Evolutionary conservation across 2,797 vertebrate genomes (phyloP).

Genomic region (Karalla daura): DNA sequence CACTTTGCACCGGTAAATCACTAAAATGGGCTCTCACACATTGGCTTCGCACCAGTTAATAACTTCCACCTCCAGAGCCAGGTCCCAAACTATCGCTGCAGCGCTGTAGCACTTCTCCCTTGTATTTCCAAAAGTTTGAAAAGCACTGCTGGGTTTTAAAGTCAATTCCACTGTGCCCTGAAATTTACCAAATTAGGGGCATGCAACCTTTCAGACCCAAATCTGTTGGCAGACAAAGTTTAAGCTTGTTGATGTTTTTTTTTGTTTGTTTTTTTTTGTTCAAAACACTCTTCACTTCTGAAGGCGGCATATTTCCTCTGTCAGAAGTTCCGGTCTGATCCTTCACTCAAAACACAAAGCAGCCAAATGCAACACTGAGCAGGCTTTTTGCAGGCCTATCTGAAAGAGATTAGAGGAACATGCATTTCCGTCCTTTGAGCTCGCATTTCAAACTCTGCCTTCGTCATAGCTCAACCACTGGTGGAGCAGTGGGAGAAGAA

Average conservation of each 20-base stretch:
- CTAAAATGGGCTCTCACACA: conserved; percentile 41
- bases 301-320: conserved; percentile 64
- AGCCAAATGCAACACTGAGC: conserved; percentile 73
- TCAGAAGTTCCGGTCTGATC: conserved; percentile 70
- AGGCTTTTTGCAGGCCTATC: conserved; percentile 59
- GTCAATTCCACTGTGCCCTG: conserved; percentile 3
- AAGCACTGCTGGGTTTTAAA: neutral
- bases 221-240: conserved; percentile 64
- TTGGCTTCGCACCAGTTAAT: conserved; percentile 56
- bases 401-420: conserved; percentile 77
- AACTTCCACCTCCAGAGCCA: conserved; percentile 34
- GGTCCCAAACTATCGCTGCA: neutral
- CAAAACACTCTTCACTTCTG: conserved; percentile 56
- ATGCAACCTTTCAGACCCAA: conserved; percentile 45
- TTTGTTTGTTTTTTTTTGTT: conserved; percentile 2
- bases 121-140: neutral
- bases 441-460: conserved; percentile 70
- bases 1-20: conserved; percentile 22
- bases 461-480: conserved; percentile 56
- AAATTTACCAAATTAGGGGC: conserved; percentile 36
- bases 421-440: conserved; percentile 69
- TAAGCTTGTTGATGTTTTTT: conserved; percentile 60
- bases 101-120: neutral
- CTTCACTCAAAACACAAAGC: conserved; percentile 71
- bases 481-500: conserved; percentile 40